phyloP scores from a whole-genome alignment of 2,888 invertebrate genomes.

The Nemapogon koenigi region DNA sequence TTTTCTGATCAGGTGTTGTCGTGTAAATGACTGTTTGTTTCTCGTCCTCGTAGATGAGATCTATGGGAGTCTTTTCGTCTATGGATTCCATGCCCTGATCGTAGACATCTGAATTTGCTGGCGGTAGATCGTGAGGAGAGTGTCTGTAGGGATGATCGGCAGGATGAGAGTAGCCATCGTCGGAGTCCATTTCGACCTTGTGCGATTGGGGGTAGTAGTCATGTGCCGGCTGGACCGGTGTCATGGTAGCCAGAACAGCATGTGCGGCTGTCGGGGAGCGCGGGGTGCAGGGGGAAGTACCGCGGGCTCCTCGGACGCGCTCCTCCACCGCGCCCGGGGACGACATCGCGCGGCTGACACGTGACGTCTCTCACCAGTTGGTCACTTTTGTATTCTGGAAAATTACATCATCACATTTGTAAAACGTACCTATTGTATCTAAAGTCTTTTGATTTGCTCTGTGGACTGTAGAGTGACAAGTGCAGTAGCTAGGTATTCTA shows the following conservation, averaged over 20 bases:
- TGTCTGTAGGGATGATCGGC: conserved; percentile 67
- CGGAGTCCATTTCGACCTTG: conserved; percentile 69
- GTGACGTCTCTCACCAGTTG: conserved; percentile 3
- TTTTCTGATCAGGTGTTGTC: conserved; percentile 78
- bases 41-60: conserved; percentile 84
- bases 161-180: conserved; percentile 67
- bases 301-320: conserved; percentile 54
- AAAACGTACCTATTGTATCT: not conserved
- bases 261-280: conserved; percentile 73
- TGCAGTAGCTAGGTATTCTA: no score
- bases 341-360: conserved; percentile 40
- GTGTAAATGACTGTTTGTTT: conserved; percentile 86
- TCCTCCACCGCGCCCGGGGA: conserved; percentile 36
- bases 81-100: conserved; percentile 57
- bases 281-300: conserved; percentile 57
- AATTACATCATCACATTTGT: not conserved
- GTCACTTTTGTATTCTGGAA: conserved; percentile 1
- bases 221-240: conserved; percentile 80
- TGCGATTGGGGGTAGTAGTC: conserved; percentile 67
- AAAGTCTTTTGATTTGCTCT: no score
- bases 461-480: no score
- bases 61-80: conserved; percentile 77
- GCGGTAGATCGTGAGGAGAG: conserved; percentile 59
- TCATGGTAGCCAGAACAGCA: conserved; percentile 85
- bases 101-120: conserved; percentile 58